These are phyloP conservation scores for Agrotis clavis DNA, from an alignment of 2,888 invertebrate genomes.

Conservation along the genomic window DNA sequence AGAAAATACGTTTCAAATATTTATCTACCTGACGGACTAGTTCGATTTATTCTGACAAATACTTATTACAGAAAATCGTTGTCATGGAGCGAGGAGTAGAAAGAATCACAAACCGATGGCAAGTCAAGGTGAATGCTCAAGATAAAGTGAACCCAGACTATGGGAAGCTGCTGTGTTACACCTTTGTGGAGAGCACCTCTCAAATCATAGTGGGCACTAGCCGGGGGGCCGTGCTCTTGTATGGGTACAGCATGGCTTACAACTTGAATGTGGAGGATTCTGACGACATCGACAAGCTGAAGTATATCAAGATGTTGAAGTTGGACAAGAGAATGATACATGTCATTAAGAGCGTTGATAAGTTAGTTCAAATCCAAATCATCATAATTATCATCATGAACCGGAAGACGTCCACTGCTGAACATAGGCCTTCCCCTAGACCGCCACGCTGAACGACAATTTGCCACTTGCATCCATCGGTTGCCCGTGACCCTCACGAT, in stretches of 20 bases:
- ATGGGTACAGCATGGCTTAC: conserved; percentile 87
- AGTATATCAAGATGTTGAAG: conserved; percentile 88
- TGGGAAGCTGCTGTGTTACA: conserved; percentile 88
- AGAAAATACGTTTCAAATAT: too few relatives aligned
- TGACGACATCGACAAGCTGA: conserved; percentile 78
- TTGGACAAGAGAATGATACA: conserved; percentile 83
- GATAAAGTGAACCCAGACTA: conserved; percentile 74
- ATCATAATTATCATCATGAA: too few relatives aligned
- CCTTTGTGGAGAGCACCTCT: conserved; percentile 86
- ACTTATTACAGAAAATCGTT: conserved; percentile 77
- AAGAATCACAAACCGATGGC: conserved; percentile 80
- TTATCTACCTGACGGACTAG: too few relatives aligned
- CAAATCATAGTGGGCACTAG: conserved; percentile 88
- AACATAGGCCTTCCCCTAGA: too few relatives aligned
- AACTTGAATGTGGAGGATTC: conserved; percentile 70
- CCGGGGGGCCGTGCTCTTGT: conserved; percentile 88
- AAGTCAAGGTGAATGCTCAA: conserved; percentile 76
- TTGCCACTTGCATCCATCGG: too few relatives aligned
- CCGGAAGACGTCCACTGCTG: too few relatives aligned
- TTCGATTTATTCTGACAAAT: too few relatives aligned
- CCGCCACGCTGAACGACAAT: too few relatives aligned
- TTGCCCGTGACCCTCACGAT: too few relatives aligned
- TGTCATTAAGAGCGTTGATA: conserved; percentile 88
- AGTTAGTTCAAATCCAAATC: conserved; percentile 80
- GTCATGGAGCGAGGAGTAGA: conserved; percentile 79